Percentiles rank a stretch among this genome's conserved stretches.
phyloP scores from a whole-genome alignment of 1,140 invertebrate species.

The Mya arenaria region DNA sequence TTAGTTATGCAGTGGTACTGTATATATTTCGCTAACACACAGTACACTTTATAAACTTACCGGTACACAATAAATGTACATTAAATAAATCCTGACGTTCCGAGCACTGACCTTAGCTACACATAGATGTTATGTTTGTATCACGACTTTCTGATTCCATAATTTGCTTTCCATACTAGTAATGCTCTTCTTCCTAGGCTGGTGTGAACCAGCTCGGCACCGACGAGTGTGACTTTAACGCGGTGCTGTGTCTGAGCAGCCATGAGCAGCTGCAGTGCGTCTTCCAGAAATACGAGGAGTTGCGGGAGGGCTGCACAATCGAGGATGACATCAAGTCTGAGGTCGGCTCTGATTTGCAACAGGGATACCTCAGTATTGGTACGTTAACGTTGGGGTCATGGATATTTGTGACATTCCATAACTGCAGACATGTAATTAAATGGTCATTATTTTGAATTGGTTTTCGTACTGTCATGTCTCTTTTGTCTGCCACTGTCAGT shows the following conservation, averaged over 20 bases:
- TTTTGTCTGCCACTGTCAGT: neutral
- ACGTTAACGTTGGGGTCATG: too few species aligned
- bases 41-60: too few species aligned
- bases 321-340: conserved; percentile 75
- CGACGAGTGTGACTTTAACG: conserved; percentile 88
- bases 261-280: conserved; percentile 86
- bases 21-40: too few species aligned
- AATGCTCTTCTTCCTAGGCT: conserved; percentile 67
- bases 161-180: too few species aligned
- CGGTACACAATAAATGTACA: too few species aligned
- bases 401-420: too few species aligned
- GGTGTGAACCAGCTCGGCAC: conserved; percentile 85
- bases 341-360: conserved; percentile 72
- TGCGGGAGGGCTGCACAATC: conserved; percentile 71
- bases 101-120: too few species aligned
- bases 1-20: neutral
- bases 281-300: conserved; percentile 85
- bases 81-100: too few species aligned
- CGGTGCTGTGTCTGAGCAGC: conserved; percentile 86
- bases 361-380: conserved; percentile 75
- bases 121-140: too few species aligned
- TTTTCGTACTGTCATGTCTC: neutral
- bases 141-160: too few species aligned
- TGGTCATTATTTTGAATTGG: neutral
- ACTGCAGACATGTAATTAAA: too few species aligned